Conservation (phyloP, 2,888 invertebrate species). For the Capitulum mitella region DNA sequence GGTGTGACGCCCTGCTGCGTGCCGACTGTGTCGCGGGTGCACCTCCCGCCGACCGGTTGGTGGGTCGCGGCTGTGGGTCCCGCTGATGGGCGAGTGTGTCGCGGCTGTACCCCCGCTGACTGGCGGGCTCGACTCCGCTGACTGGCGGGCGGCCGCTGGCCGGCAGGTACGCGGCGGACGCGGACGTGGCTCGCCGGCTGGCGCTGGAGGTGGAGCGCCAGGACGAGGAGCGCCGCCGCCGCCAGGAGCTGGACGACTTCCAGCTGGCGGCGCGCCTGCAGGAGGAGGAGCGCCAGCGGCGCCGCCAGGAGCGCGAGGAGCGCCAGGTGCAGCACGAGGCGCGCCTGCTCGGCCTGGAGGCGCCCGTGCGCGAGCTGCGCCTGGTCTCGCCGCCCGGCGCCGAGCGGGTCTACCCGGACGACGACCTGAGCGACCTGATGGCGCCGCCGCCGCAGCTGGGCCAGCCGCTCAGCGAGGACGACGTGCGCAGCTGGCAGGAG, state of each 20-base stretch:
- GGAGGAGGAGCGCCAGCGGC: slow-evolving; percentile 34
- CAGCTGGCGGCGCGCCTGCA: slow-evolving; percentile 41
- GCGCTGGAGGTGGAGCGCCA: slow-evolving; percentile 52
- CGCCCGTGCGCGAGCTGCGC: slow-evolving; percentile 3
- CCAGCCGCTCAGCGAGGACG: slow-evolving; percentile 45
- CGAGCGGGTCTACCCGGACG: not conserved
- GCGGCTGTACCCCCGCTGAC: too few relatives aligned
- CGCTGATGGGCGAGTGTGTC: too few relatives aligned
- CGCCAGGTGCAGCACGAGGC: slow-evolving; percentile 22
- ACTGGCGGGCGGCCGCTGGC: too few relatives aligned
- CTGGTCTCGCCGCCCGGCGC: not conserved
- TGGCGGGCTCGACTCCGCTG: too few relatives aligned
- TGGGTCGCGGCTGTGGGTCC: too few relatives aligned
- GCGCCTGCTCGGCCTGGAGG: slow-evolving; percentile 18
- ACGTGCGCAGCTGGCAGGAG: slow-evolving; percentile 58
- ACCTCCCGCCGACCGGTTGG: too few relatives aligned
- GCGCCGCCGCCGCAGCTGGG: slow-evolving; percentile 4
- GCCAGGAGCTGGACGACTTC: slow-evolving; percentile 42
- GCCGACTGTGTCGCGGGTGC: too few relatives aligned
- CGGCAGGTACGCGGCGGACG: slow-evolving; percentile 59
- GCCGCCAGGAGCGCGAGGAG: slow-evolving; percentile 30
- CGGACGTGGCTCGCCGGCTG: slow-evolving; percentile 57
- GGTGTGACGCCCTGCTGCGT: too few relatives aligned
- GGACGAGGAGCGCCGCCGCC: slow-evolving; percentile 38
- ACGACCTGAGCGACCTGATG: slow-evolving; percentile 18